These are phyloP conservation scores for Phthorimaea operculella DNA, from an alignment of 1,140 invertebrate species.

Conservation along the genomic window DNA sequence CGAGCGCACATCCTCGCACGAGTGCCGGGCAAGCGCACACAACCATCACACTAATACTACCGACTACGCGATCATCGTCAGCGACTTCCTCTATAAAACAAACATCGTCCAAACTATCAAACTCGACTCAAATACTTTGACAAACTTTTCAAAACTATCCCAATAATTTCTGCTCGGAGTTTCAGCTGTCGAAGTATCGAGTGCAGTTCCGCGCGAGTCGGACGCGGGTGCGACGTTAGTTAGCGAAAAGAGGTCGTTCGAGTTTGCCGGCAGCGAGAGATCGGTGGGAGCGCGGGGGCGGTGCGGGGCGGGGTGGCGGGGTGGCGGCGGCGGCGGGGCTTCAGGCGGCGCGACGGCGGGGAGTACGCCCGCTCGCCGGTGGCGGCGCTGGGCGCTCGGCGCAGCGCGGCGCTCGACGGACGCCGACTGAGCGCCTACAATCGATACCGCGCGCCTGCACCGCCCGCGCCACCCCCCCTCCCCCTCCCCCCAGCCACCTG, in stretches of 20 bases:
- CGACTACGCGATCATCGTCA: slow-evolving; percentile 11
- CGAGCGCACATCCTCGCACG: slow-evolving; percentile 33
- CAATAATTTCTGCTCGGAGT: slow-evolving; percentile 1
- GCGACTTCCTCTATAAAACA: slow-evolving; percentile 4
- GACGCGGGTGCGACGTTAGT: slow-evolving; percentile 59
- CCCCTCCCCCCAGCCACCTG: slow-evolving; percentile 45
- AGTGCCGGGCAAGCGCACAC: slow-evolving; percentile 39
- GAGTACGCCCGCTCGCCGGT: slow-evolving; percentile 50
- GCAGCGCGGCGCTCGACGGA: slow-evolving; percentile 62
- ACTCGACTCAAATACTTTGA: background rate
- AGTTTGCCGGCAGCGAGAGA: slow-evolving; percentile 55
- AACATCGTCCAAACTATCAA: slow-evolving; percentile 15
- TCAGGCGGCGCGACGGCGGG: slow-evolving; percentile 56
- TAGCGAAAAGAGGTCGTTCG: slow-evolving; percentile 63
- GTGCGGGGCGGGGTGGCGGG: slow-evolving; percentile 25
- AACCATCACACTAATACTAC: slow-evolving; percentile 12
- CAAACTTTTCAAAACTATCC: background rate
- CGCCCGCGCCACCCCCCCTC: slow-evolving; percentile 34
- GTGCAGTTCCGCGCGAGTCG: slow-evolving; percentile 54
- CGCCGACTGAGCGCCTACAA: slow-evolving; percentile 57
- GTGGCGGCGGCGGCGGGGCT: slow-evolving; percentile 39
- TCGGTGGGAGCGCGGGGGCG: slow-evolving; percentile 20
- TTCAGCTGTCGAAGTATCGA: slow-evolving; percentile 32
- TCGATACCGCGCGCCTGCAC: slow-evolving; percentile 42
- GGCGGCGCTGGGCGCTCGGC: slow-evolving; percentile 45